Evolutionary conservation across 2,797 vertebrate genomes (phyloP).

Genomic region (Pangasius larnaudii): DNA sequence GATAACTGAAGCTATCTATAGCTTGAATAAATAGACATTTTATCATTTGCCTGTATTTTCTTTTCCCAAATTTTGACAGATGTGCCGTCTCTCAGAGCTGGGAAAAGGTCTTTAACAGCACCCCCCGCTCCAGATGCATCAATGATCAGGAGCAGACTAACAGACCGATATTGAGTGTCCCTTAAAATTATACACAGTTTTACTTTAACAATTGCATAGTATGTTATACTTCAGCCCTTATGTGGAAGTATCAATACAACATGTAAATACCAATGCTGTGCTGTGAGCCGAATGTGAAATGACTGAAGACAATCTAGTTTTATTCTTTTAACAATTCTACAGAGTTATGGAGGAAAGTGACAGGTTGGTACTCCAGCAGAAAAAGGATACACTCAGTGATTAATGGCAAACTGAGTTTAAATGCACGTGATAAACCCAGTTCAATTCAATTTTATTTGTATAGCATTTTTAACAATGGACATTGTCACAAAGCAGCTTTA

Average conservation of each 20-base stretch:
- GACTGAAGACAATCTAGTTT: not conserved
- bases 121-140: not conserved
- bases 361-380: not conserved
- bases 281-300: not conserved
- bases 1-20: not conserved
- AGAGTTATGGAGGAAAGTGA: not conserved
- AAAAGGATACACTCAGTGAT: not conserved
- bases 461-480: too few relatives aligned
- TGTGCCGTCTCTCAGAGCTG: not conserved
- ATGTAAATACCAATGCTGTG: not conserved
- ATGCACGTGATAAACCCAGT: too few relatives aligned
- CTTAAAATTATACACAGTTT: not conserved
- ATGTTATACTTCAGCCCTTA: not conserved
- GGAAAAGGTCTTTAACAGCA: slow-evolving; percentile 5
- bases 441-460: too few relatives aligned
- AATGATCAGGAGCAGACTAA: not conserved
- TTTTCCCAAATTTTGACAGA: not conserved
- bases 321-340: not conserved
- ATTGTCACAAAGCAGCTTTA: too few relatives aligned
- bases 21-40: not conserved
- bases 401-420: not conserved
- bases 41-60: not conserved
- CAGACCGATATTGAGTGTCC: not conserved
- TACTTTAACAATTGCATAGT: not conserved
- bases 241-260: not conserved